Evolutionary conservation across 1,140 invertebrate genomes (phyloP).

Genomic region (Drosophila yakuba): DNA sequence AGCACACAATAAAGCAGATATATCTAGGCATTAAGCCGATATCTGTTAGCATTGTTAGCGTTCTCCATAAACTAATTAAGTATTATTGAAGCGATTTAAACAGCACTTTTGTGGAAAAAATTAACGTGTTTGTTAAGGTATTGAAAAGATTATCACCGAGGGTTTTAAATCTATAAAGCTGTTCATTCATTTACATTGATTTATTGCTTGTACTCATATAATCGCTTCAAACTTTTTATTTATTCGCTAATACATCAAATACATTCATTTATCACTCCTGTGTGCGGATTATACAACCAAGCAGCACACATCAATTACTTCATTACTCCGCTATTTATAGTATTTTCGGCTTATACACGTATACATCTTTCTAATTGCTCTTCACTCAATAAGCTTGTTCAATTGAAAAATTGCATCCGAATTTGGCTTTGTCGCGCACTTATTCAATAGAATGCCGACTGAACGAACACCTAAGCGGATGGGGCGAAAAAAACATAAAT

Average conservation of each 20-base stretch:
- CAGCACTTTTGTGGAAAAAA: slow-evolving; percentile 23
- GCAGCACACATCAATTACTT: slow-evolving; percentile 29
- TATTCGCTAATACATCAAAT: slow-evolving; percentile 29
- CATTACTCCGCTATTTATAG: slow-evolving; percentile 43
- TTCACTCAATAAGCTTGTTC: slow-evolving; percentile 50
- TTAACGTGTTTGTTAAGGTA: slow-evolving; percentile 41
- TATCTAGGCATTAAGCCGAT: slow-evolving; percentile 30
- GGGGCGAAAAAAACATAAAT: slow-evolving; percentile 24
- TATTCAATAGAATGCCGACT: slow-evolving; percentile 32
- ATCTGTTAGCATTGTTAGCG: slow-evolving; percentile 59
- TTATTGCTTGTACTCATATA: slow-evolving; percentile 6
- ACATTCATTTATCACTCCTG: slow-evolving; percentile 25
- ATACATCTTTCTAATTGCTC: slow-evolving; percentile 49
- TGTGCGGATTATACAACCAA: slow-evolving; percentile 19
- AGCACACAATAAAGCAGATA: slow-evolving; percentile 72
- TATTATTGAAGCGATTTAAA: slow-evolving; percentile 42
- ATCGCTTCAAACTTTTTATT: slow-evolving; percentile 12
- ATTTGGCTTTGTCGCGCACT: slow-evolving; percentile 47
- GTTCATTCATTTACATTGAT: slow-evolving; percentile 9
- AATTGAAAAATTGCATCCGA: slow-evolving; percentile 74
- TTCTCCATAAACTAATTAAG: slow-evolving; percentile 61
- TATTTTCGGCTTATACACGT: slow-evolving; percentile 13
- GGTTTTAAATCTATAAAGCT: neutral
- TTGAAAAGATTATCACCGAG: slow-evolving; percentile 22
- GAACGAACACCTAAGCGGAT: slow-evolving; percentile 36